These are phyloP conservation scores for Perognathus longimembris DNA, from an alignment of 2,113 vertebrate genomes.

Conservation along the genomic window DNA sequence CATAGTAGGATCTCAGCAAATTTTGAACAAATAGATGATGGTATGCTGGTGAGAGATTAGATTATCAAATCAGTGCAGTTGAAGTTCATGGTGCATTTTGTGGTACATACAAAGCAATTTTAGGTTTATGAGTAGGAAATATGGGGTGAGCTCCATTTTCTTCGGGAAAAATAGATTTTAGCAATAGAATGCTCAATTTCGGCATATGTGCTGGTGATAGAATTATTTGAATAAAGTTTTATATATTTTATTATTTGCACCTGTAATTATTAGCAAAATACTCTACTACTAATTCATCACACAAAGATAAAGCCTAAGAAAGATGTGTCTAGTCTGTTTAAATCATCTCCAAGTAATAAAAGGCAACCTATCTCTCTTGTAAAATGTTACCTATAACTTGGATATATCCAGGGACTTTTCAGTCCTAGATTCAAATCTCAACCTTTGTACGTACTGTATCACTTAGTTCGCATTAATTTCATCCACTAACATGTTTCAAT, in stretches of 20 bases:
- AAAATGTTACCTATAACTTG: not conserved
- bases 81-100: not conserved
- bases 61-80: not conserved
- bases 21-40: not conserved
- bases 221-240: not conserved
- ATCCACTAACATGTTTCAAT: conserved; percentile 13
- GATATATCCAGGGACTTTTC: not conserved
- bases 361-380: not conserved
- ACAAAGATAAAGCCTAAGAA: not conserved
- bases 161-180: not conserved
- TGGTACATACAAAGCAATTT: not conserved
- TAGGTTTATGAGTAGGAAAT: not conserved
- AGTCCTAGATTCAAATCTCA: not conserved
- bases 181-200: not conserved
- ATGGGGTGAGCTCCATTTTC: not conserved
- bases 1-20: not conserved
- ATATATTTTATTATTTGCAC: not conserved
- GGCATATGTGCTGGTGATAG: not conserved
- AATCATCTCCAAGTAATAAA: not conserved
- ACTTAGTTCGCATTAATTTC: not conserved
- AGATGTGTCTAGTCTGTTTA: not conserved
- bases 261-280: not conserved
- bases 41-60: not conserved
- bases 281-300: conserved; percentile 8
- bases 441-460: not conserved